Evolutionary conservation across 2,113 vertebrate genomes (phyloP).

Genomic region (Jaculus jaculus): DNA sequence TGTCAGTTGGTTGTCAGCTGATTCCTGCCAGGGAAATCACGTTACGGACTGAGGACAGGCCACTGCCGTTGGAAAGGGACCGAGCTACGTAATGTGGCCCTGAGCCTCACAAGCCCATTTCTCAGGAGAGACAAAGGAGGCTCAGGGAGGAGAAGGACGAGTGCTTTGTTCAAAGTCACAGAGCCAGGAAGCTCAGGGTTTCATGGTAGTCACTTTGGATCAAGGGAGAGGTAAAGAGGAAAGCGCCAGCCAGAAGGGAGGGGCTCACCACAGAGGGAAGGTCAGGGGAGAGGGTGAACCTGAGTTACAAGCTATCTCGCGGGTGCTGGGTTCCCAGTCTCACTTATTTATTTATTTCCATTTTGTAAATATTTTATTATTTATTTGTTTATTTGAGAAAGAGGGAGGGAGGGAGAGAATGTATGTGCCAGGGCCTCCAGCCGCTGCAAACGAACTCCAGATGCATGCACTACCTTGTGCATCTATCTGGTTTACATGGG

Average conservation of each 20-base stretch:
- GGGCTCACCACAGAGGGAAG: neutral
- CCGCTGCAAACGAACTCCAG: too few species aligned
- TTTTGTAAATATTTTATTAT: too few species aligned
- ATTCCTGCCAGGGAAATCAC: neutral
- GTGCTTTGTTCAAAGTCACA: neutral
- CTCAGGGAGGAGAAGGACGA: neutral
- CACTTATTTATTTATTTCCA: too few species aligned
- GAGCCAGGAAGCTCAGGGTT: neutral
- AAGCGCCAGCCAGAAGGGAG: neutral
- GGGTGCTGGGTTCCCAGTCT: neutral
- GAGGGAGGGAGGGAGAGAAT: too few species aligned
- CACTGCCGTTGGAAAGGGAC: neutral
- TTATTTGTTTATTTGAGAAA: too few species aligned
- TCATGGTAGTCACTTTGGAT: neutral
- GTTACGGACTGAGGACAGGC: neutral
- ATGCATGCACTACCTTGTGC: too few species aligned
- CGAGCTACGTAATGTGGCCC: neutral
- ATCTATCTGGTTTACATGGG: too few species aligned
- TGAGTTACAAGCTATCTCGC: neutral
- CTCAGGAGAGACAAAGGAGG: neutral
- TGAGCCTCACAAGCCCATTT: neutral
- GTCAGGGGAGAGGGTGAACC: neutral
- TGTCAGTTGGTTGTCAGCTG: rapidly evolving
- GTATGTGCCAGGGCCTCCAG: too few species aligned
- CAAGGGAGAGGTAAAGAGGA: neutral